These are phyloP conservation scores for Charadrius vociferus DNA, from an alignment of 2,113 vertebrate species.

Conservation along the genomic window DNA sequence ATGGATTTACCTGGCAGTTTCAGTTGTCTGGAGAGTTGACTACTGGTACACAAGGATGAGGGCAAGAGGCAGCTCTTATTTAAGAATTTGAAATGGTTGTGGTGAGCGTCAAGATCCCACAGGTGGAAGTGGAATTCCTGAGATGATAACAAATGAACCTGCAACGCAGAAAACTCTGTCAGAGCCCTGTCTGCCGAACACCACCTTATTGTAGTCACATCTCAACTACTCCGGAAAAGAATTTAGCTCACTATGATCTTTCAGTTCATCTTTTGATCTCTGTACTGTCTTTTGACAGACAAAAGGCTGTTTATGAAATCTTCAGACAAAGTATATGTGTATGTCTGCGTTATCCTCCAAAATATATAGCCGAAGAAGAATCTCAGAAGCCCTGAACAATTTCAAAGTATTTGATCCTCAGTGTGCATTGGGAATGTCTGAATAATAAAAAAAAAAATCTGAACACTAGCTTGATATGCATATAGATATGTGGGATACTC, in stretches of 20 bases:
- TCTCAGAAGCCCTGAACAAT: not conserved
- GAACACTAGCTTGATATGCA: rapidly evolving
- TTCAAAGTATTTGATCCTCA: not conserved
- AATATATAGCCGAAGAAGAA: not conserved
- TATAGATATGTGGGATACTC: not conserved
- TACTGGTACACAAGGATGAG: not conserved
- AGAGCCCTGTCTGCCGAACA: not conserved
- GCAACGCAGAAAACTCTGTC: not conserved
- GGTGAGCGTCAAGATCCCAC: rapidly evolving
- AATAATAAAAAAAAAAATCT: not conserved
- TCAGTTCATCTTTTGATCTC: not conserved
- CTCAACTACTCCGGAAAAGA: not conserved
- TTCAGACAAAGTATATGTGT: not conserved
- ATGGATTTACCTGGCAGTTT: not conserved
- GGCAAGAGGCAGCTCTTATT: not conserved
- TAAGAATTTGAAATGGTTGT: not conserved
- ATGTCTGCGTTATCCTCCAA: not conserved
- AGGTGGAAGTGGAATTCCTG: not conserved
- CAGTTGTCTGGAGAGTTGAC: not conserved
- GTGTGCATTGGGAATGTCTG: not conserved
- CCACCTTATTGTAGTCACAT: not conserved
- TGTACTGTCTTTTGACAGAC: not conserved
- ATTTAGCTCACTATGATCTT: not conserved
- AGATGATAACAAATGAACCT: not conserved
- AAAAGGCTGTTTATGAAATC: not conserved